Base-by-base conservation (phyloP, 2,888 invertebrate species). In the Aporophyla lueneburgensis region DNA sequence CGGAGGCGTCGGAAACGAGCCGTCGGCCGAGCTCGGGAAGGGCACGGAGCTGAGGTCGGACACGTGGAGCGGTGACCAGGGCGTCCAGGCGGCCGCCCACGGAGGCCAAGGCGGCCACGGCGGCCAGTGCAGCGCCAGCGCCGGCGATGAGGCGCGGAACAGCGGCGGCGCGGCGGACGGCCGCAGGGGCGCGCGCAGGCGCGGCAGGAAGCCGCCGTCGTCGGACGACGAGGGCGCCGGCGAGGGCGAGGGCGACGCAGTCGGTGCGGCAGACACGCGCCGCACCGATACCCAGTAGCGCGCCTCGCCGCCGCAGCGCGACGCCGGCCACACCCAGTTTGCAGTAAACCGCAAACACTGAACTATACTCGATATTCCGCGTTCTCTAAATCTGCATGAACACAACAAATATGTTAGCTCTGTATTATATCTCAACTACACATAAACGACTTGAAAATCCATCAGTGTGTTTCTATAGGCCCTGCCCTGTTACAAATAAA, bases 361-460 rank as follows among this genome's bases (percentile, higher is more conserved):
- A 96, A 97, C 98, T 97, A 98, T 96, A 98, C 98, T 98, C 98
- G 98, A 98, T 98, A 98, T 98, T 98, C 98, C 97, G 98, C 98
- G 97, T 98, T 98, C 98, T 98, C 98, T 98, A 98, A 98, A 98
- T 98, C 98, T 98, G 97, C 43, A 77, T 69, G 86, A 91, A 92
- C 85, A 86, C 65, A 80, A 76, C 49, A 68, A n/a, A 46, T 54
- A 66, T 62, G 43, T 85, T 75, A 73, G 62, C 77, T 54, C 70
- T 7, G 16, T n/a, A 33, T 53, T n/a, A 33, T 33, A 33, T n/a
- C 33, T 19, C n/a, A 16, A 19, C 5, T 58, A 61, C 19, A 5
- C 19, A 46, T 19, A 62, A 58, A 54, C 5, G 7, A 16, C 10
- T 33, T 54, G 66, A 40, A 33, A 61, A 16, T 16, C 16, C 16